A percentile compares a stretch with the other conserved stretches of the same genome.
These are phyloP conservation scores for Perca schrenkii DNA, from an alignment of 2,113 vertebrate species.

Conservation along the genomic window DNA sequence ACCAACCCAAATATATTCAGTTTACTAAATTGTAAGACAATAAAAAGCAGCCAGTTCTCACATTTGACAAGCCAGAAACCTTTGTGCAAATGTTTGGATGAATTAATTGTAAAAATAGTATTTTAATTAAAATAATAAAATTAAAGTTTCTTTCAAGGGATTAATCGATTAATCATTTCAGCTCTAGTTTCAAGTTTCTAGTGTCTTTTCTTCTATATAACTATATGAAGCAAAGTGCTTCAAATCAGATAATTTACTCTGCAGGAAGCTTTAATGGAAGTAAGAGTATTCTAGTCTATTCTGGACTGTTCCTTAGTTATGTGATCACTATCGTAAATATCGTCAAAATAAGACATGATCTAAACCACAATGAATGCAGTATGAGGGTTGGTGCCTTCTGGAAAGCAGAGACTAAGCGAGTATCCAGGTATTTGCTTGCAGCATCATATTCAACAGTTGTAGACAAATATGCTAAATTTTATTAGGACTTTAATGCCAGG, in stretches of 20 bases:
- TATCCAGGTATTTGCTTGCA: conserved; percentile 15
- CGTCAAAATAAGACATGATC: background rate
- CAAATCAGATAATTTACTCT: background rate
- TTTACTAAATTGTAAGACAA: background rate
- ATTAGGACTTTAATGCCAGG: conserved; percentile 48
- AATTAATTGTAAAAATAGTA: too few species aligned
- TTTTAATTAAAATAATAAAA: too few species aligned
- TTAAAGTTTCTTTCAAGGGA: too few species aligned
- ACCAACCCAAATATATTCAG: too few species aligned
- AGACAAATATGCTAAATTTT: conserved; percentile 27
- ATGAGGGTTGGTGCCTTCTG: background rate
- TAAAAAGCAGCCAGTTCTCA: background rate
- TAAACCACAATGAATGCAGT: background rate
- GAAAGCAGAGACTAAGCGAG: conserved; percentile 9
- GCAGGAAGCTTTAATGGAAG: background rate
- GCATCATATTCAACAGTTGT: conserved; percentile 36
- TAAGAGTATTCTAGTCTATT: background rate
- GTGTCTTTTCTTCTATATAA: too few species aligned
- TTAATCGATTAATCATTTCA: too few species aligned
- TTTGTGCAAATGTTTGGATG: background rate
- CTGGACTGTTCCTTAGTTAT: background rate
- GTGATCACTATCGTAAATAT: background rate
- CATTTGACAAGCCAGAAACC: background rate
- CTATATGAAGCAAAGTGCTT: too few species aligned
- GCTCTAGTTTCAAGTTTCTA: too few species aligned